phyloP scores from a whole-genome alignment of 2,888 invertebrate species.

The Neelides folsomi region DNA sequence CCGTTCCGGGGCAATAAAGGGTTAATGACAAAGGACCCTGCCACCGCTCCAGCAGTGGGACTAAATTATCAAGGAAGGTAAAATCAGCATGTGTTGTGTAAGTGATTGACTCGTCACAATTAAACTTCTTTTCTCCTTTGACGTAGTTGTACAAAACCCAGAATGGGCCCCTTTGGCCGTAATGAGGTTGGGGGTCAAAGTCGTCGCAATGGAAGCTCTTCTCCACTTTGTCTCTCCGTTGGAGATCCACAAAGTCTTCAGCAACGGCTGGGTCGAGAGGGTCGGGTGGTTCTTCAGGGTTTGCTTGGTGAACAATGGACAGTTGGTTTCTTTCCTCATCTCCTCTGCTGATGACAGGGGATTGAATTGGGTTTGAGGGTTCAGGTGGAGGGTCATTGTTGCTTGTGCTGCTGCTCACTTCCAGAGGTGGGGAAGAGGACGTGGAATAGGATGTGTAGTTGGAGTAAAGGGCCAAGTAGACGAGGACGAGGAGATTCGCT shows the following conservation, averaged over 20 bases:
- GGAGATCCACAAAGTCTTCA: background rate
- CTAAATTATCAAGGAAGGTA: slow-evolving; percentile 78
- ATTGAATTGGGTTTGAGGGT: background rate
- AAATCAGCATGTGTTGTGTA: slow-evolving; percentile 86
- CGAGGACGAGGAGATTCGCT: slow-evolving; percentile 26
- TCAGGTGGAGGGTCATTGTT: slow-evolving; percentile 4
- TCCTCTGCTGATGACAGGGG: too few species aligned
- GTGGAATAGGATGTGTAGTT: slow-evolving; percentile 18
- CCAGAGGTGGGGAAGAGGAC: slow-evolving; percentile 13
- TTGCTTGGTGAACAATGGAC: background rate
- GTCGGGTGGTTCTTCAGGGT: background rate
- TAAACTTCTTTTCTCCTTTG: slow-evolving; percentile 50
- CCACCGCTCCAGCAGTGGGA: slow-evolving; percentile 74
- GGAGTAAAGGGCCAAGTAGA: slow-evolving; percentile 31
- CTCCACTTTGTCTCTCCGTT: slow-evolving; percentile 1
- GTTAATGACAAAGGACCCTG: slow-evolving; percentile 75
- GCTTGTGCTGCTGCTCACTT: slow-evolving; percentile 3
- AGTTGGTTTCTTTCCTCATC: background rate
- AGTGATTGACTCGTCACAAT: slow-evolving; percentile 72
- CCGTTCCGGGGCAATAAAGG: slow-evolving; percentile 73
- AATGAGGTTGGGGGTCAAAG: slow-evolving; percentile 47
- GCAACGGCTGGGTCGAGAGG: background rate
- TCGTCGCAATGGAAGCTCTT: slow-evolving; percentile 49
- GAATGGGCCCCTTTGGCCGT: slow-evolving; percentile 61
- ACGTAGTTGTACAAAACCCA: slow-evolving; percentile 83